A percentile compares a stretch with the other conserved stretches of the same genome.
Evolutionary conservation across 2,797 vertebrate genomes (phyloP).

Genomic region (Rhyacichthys aspro): DNA sequence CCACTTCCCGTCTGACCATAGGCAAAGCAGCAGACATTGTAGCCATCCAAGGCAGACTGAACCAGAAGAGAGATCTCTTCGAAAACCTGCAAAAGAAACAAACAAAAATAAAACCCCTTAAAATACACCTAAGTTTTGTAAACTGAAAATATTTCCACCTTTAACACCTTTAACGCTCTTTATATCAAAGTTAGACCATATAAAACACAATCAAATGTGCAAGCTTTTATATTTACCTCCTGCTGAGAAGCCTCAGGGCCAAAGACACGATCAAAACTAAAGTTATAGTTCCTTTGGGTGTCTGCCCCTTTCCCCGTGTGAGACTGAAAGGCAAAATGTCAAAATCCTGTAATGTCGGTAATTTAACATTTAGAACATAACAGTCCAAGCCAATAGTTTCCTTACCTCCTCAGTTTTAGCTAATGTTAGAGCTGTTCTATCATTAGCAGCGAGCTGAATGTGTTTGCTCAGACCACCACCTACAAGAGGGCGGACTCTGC

Average conservation of each 20-base stretch:
- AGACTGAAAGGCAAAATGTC: constrained; percentile 72
- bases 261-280: constrained; percentile 90
- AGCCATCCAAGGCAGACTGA: constrained; percentile 90
- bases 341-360: constrained; percentile 2
- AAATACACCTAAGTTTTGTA: not conserved
- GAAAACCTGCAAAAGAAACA: constrained; percentile 71
- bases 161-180: too few species aligned
- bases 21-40: constrained; percentile 93
- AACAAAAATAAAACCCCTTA: too few species aligned
- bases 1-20: constrained; percentile 93
- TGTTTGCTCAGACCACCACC: constrained; percentile 66
- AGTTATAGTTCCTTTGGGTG: constrained; percentile 84
- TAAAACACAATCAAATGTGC: not conserved
- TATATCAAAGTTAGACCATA: not conserved
- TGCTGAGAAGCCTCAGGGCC: constrained; percentile 79
- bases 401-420: constrained; percentile 84
- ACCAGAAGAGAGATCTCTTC: constrained; percentile 90
- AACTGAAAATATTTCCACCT: not conserved
- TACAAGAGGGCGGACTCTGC: constrained; percentile 85
- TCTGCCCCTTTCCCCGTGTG: constrained; percentile 80
- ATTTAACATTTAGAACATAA: not conserved
- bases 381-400: not conserved
- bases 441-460: constrained; percentile 71
- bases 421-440: constrained; percentile 76
- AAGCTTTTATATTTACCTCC: constrained; percentile 65